Evolutionary conservation across 1,140 invertebrate species (phyloP), one percentile per base, ranked within the genome.

Genomic region (Orius insidiosus): DNA sequence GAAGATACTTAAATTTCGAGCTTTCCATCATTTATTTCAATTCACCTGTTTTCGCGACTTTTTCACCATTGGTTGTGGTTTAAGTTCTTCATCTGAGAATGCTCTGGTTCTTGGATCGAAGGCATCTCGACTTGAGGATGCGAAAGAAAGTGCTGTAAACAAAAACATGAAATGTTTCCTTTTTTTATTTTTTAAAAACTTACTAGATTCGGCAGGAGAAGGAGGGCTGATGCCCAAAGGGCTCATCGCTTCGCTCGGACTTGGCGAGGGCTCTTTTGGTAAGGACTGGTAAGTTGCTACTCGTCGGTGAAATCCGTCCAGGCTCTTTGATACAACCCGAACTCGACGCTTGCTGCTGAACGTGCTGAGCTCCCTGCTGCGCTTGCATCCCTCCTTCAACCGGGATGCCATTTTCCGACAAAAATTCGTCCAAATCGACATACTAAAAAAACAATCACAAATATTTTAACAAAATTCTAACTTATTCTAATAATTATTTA

Each of bases 21-120:
- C 24, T 24, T 24, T 24, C 24, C 24, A 24, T 4, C 24, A 24
- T 7, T 4, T 36, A n/a, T 36, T 36, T 47, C 62, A 61, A 65
- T 62, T 73, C 68, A 85, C 81, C 77, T 84, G 80, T 75, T 95
- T 93, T 66, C 83, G 78, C 61, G 89, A 94, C 68, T 97, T 97
- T 73, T 94, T 95, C 64, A 93, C 86, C 75, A 96, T 90, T 49
- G 90, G 90, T 66, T 95, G 89, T 50, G 90, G 90, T 68, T 93
- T 93, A 47, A 96, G 75, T 62, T 96, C 90, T 64, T 96, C 90
- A 60, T 90, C 86, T 61, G 85, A 85, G 71, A 95, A 94, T 56
- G 80, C 78, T 59, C 85, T 72, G 57, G 77, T 85, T 59, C 84
- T 71, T 51, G 83, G 83, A 69, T 88, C 83, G 68, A 87, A 87